Base-by-base conservation (phyloP, 2,888 invertebrate species). In the Lasioglossum lativentre region DNA sequence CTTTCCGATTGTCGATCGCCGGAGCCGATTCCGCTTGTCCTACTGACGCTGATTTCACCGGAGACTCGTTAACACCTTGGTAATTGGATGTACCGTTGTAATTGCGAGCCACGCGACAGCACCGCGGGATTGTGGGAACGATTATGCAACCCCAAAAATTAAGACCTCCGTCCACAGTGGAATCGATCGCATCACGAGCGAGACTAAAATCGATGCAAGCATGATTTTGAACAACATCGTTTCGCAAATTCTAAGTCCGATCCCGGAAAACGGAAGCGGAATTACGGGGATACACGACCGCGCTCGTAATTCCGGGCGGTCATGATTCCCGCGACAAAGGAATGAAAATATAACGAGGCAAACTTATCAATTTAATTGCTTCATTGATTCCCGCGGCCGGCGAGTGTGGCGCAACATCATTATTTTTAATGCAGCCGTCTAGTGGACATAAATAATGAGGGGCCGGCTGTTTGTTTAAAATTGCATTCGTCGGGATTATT, bases 1-100 rank as follows among this genome's bases (percentile, higher is more conserved):
- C 86, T 47, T 86, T 87, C 84, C 88, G 90, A 90, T 90, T 86
- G 89, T 87, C 87, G 88, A 91, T 90, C 89, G 87, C 78, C 83
- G 86, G 80, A 70, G 75, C 82, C 34, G 73, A 88, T 85, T 78
- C 79, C 78, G 77, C 74, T 70, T 74, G 77, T 86, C 63, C 77
- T 38, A 52, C 77, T 38, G 66, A n/a, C 75, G 72, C 83, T 75
- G 85, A 86, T 86, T 86, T 86, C 83, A 83, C 83, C 83, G 71
- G 83, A 42, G 63, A 74, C 80, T 84, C 83, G 83, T 86, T 86
- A 86, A 86, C 86, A 75, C 86, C 80, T 80, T 75, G 34, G 77
- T 84, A 80, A 84, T 86, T 80, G 83, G 80, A 83, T 78, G 74
- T 78, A 78, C 83, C 77, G 80, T 86, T 75, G 80, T 77, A 80